These are phyloP conservation scores for Lagria hirta DNA, from an alignment of 2,888 invertebrate genomes.

Conservation along the genomic window DNA sequence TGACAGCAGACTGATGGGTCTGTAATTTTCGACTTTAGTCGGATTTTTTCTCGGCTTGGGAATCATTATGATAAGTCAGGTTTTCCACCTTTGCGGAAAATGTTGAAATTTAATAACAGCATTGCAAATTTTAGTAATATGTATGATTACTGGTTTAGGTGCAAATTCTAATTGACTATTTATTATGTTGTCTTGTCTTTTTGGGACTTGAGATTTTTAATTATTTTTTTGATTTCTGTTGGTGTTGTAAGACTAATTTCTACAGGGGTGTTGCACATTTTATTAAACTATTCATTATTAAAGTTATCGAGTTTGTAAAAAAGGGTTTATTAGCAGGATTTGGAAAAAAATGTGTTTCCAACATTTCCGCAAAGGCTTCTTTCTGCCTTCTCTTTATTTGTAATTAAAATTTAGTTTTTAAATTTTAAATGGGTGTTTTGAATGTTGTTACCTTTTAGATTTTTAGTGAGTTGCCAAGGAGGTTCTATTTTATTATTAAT, in stretches of 20 bases:
- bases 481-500: background rate
- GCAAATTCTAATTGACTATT: background rate
- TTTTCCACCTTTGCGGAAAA: conserved; percentile 8
- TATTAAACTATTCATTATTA: background rate
- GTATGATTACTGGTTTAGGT: conserved; percentile 1
- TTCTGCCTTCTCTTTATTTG: background rate
- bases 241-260: background rate
- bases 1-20: too few species aligned
- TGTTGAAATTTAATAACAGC: too few species aligned
- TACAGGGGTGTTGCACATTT: background rate
- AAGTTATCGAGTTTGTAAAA: background rate
- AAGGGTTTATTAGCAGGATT: background rate
- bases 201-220: background rate
- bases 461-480: background rate
- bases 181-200: background rate
- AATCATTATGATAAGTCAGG: conserved; percentile 2
- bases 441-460: background rate
- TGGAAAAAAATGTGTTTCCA: background rate
- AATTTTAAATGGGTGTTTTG: background rate
- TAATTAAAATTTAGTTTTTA: background rate
- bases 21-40: too few species aligned
- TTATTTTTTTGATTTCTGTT: conserved; percentile 7
- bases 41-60: conserved; percentile 3
- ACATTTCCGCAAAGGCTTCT: too few species aligned
- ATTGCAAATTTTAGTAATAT: background rate